A percentile compares a stretch with the other conserved stretches of the same genome.
Conservation (phyloP, 2,888 invertebrate species). For the Chymomyza fuscimana region DNA sequence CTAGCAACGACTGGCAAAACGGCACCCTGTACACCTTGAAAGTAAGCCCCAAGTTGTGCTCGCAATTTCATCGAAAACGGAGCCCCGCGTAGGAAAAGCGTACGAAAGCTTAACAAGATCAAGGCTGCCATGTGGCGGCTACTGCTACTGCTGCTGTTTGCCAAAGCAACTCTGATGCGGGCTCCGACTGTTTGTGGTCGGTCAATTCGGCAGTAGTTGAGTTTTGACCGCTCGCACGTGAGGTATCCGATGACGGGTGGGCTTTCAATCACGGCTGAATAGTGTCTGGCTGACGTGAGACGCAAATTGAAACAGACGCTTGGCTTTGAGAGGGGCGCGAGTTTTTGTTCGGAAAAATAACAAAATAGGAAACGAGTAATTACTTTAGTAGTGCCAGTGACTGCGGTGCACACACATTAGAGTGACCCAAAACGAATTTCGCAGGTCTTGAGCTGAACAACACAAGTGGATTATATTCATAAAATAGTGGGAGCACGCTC, state of each 20-base stretch:
- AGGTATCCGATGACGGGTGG: constrained; percentile 36
- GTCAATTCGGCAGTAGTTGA: constrained; percentile 42
- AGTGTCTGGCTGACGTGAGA: constrained; percentile 7
- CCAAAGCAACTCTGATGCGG: neutral
- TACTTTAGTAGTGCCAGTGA: constrained; percentile 27
- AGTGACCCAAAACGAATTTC: constrained; percentile 14
- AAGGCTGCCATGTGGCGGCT: constrained; percentile 38
- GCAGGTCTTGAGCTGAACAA: too few relatives aligned
- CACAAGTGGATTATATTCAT: too few relatives aligned
- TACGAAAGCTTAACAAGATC: constrained; percentile 61
- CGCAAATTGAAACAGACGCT: constrained; percentile 36
- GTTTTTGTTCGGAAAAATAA: constrained; percentile 10
- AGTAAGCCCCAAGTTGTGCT: constrained; percentile 14
- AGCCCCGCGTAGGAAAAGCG: constrained; percentile 22
- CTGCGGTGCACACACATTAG: constrained; percentile 26
- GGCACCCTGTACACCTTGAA: constrained; percentile 13
- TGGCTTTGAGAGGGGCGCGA: constrained; percentile 18
- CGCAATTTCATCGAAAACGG: constrained; percentile 24
- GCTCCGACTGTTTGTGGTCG: constrained; percentile 29
- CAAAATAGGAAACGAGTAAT: constrained; percentile 54
- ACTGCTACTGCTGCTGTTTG: constrained; percentile 28
- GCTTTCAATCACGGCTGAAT: constrained; percentile 14
- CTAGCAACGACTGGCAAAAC: neutral
- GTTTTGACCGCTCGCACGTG: constrained; percentile 46
- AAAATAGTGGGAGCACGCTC: neutral